Percentiles rank a stretch among this genome's conserved stretches.
Evolutionary conservation across 2,888 invertebrate species (phyloP).

Genomic region (Caenorhabditis sinica): DNA sequence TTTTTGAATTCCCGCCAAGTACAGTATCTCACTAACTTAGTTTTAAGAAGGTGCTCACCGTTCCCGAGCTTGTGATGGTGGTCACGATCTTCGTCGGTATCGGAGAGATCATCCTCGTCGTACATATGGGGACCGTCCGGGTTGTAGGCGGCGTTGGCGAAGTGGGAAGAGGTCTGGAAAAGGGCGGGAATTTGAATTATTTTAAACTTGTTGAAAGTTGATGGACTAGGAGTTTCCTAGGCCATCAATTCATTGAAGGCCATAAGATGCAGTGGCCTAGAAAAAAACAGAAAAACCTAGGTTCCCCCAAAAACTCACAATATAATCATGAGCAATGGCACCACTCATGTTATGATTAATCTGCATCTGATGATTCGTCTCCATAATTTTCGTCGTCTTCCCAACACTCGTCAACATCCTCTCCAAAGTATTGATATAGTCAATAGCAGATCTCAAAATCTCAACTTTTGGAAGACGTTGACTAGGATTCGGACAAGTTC

Average conservation of each 20-base stretch:
- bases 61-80: conserved; percentile 53
- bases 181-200: conserved; percentile 3
- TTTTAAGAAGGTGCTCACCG: conserved; percentile 63
- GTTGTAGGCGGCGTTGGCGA: conserved; percentile 52
- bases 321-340: conserved; percentile 64
- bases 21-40: conserved; percentile 44
- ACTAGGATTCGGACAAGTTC: conserved; percentile 96
- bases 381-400: conserved; percentile 82
- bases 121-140: conserved; percentile 34
- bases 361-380: conserved; percentile 70
- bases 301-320: conserved; percentile 45
- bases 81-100: conserved; percentile 52
- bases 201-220: too few species aligned
- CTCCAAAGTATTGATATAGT: conserved; percentile 91
- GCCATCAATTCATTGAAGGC: not conserved
- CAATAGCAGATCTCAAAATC: conserved; percentile 96
- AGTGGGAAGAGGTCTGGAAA: conserved; percentile 64
- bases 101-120: conserved; percentile 62
- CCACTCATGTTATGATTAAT: conserved; percentile 47
- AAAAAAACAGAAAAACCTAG: not conserved
- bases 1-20: conserved; percentile 6
- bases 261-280: not conserved
- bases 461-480: conserved; percentile 98
- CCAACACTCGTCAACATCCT: conserved; percentile 84
- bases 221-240: not conserved